Evolutionary conservation across 2,113 vertebrate species (phyloP), one percentile per base, ranked within the genome.

Genomic region (Aspidoscelis tigris): DNA sequence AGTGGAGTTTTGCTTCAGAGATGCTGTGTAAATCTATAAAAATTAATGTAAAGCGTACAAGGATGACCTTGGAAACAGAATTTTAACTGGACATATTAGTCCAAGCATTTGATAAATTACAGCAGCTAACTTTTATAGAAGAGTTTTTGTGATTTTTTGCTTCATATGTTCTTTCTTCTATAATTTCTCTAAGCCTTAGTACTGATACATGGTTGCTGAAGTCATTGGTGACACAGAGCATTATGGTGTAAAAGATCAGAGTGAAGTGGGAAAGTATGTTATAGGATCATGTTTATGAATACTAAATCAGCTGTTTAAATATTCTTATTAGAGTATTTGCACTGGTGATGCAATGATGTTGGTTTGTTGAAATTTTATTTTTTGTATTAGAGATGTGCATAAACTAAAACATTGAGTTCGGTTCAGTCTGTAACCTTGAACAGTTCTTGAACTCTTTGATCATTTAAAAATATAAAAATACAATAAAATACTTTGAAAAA

Each of bases 141-240:
- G 83, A 69, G 16, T 0, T 8, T 53, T 65, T 87, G 70, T 77
- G 14, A 2, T 41, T 22, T 64, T 16, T 68, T 77, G 68, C 24
- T 78, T 5, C 79, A 6, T 75, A 5, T 71, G 86, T 78, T 50
- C 75, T 33, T 74, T 85, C 20, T 81, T 7, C 0, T 4, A 75
- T 92, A 76, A 47, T n/a, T 76, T 47, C 84, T 14, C 14, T 58
- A 9, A 83, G 24, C 53, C 44, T 89, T 55, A 50, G 55, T 89
- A 53, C 76, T 41, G 16, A n/a, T 69, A 53, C 4, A 26, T 7
- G 47, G 80, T 72, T 78, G 69, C 47, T 80, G 76, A 75, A 64
- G 44, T n/a, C 66, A 75, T 55, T 86, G 50, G 47, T 69, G 43
- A 76, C 61, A 66, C 50, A 80, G 87, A 33, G 2, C 43, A 12